A percentile compares a stretch with the other conserved stretches of the same genome.
These are phyloP conservation scores for Heliconius melpomene DNA, from an alignment of 1,140 invertebrate species.

Conservation along the genomic window DNA sequence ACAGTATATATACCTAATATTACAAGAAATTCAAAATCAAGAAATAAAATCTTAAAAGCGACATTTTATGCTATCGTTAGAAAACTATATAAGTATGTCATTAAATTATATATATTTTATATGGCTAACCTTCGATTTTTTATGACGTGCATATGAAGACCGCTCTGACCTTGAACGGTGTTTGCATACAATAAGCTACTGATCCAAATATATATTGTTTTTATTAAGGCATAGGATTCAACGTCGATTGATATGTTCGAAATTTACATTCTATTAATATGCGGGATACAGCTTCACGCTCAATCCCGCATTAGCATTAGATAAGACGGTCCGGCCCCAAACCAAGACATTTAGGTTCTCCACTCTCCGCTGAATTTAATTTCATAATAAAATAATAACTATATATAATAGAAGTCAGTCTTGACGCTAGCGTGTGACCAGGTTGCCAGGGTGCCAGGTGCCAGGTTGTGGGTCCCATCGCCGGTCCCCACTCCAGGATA, in stretches of 20 bases:
- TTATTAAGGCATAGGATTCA: background rate
- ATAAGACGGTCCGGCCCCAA: no score
- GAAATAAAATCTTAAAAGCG: background rate
- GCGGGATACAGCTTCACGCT: no score
- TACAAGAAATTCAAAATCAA: no score
- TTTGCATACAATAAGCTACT: background rate
- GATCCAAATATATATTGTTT: slow-evolving; percentile 3
- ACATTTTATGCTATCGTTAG: background rate
- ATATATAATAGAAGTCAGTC: background rate
- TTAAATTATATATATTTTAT: background rate
- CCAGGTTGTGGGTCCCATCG: no score
- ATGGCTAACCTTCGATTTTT: background rate
- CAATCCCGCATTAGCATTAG: no score
- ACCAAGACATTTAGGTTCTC: no score
- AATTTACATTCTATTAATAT: background rate
- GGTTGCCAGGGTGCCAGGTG: no score
- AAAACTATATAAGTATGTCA: background rate
- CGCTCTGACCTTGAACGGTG: background rate
- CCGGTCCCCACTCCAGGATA: no score
- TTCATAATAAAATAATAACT: no score
- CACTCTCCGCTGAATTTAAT: no score
- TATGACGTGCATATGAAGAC: background rate
- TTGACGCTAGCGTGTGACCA: no score
- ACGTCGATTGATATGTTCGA: background rate
- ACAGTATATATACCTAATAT: no score